Evolutionary conservation across 2,113 vertebrate species (phyloP), one percentile per base, ranked within the genome.

Genomic region (Lamprologus callipterus): DNA sequence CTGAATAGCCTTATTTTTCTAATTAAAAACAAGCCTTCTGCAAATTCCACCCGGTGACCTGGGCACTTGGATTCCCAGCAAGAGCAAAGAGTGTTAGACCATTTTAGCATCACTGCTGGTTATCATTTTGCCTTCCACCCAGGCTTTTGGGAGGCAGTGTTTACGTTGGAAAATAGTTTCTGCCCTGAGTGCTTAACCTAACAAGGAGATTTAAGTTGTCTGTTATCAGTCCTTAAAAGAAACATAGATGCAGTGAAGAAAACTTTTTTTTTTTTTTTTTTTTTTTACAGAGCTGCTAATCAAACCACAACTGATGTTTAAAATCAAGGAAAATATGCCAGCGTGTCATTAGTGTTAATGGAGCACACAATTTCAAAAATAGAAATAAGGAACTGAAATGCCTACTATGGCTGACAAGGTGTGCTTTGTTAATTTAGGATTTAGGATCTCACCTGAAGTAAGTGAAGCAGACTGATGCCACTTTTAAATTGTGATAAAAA

Each of bases 41-140:
- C 90, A 89, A 91, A 93, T 81, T 84, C 87, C 89, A 86, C 4
- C 47, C 87, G 73, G 84, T 80, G 82, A 92, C 84, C 83, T 82
- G 65, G 60, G 16, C 3, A 70, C 87, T 87, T 58, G 47, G 51
- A 79, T 85, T 90, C 83, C 26, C 58, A 40, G 73, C 42, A 16
- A 70, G 51, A 80, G 73, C 85, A 87, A 82, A 93, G 73, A 33
- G 81, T 51, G 86, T 83, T 17, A 57, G 37, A 73, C 42, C 28
- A 55, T 80, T 86, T 84, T 53, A 68, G 83, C 49, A 78, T 87
- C 7, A 35, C 33, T 47, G n/a, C 81, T 14, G 53, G 82, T 87
- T 91, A 88, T 93, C 87, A 84, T 65, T 31, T 28, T 45, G 82
- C 57, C 8, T 89, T 28, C 3, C 23, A 65, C 58, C 17, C 13